Evolutionary conservation across 2,113 vertebrate species (phyloP).

Genomic region (Bubo scandiacus): DNA sequence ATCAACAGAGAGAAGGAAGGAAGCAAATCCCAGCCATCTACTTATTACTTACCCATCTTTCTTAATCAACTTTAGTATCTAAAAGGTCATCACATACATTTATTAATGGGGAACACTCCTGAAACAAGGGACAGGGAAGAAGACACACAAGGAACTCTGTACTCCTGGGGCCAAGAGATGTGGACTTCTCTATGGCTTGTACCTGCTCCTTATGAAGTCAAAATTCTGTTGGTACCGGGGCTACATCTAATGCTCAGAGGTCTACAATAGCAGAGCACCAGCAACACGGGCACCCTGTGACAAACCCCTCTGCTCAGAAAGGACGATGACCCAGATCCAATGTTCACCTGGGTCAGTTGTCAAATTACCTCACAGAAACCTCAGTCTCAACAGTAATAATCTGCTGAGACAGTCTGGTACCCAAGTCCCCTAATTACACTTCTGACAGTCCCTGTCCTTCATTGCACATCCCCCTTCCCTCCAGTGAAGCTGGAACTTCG

Average conservation of each 20-base stretch:
- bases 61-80: not conserved
- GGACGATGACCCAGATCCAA: not conserved
- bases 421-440: rapidly evolving
- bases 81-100: not conserved
- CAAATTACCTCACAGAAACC: not conserved
- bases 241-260: not conserved
- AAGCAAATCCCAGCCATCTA: not conserved
- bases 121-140: not conserved
- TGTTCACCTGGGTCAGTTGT: not conserved
- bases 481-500: not conserved
- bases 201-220: not conserved
- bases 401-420: rapidly evolving
- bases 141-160: not conserved
- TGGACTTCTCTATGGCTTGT: not conserved
- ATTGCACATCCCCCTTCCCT: not conserved
- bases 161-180: not conserved
- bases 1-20: not conserved
- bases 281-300: not conserved
- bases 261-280: not conserved
- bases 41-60: not conserved
- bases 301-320: not conserved
- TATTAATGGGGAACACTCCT: not conserved
- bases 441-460: not conserved
- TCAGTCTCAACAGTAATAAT: not conserved
- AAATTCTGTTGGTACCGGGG: not conserved